phyloP scores from a whole-genome alignment of 2,888 invertebrate genomes.

The Callyntrura sp. region DNA sequence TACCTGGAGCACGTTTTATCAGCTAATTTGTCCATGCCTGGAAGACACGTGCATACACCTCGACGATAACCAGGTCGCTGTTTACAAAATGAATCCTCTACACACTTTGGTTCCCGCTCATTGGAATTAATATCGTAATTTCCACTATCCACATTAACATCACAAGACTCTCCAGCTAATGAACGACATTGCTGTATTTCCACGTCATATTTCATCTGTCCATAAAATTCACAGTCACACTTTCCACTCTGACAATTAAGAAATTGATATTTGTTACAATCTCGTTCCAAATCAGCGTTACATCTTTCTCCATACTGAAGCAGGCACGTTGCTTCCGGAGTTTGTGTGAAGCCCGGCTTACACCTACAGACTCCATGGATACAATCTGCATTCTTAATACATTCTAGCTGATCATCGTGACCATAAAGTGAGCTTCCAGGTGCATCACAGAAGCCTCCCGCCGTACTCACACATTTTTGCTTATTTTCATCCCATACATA shows the following conservation, averaged over 20 bases:
- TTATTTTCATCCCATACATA: constrained; percentile 56
- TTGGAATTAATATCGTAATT: background rate
- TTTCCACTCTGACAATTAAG: constrained; percentile 47
- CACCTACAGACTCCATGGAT: constrained; percentile 42
- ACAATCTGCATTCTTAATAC: constrained; percentile 55
- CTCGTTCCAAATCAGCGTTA: background rate
- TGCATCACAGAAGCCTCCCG: constrained; percentile 34
- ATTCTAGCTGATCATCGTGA: constrained; percentile 57
- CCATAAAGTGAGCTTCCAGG: background rate
- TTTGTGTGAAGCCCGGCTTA: constrained; percentile 26
- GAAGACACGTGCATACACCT: constrained; percentile 41
- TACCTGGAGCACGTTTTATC: constrained; percentile 39
- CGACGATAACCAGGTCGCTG: background rate
- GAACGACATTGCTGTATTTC: constrained; percentile 6
- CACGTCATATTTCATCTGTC: constrained; percentile 55
- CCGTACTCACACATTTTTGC: constrained; percentile 58
- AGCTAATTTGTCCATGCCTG: background rate
- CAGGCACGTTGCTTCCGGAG: constrained; percentile 42
- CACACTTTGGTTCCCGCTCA: background rate
- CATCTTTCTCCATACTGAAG: constrained; percentile 47
- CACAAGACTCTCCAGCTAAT: constrained; percentile 60
- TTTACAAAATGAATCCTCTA: constrained; percentile 44
- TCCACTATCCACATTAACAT: background rate
- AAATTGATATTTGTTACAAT: constrained; percentile 36
- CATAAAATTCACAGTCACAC: constrained; percentile 60